A percentile compares a stretch with the other conserved stretches of the same genome.
These are phyloP conservation scores for Aphidius ervi DNA, from an alignment of 1,140 invertebrate genomes.

Conservation along the genomic window DNA sequence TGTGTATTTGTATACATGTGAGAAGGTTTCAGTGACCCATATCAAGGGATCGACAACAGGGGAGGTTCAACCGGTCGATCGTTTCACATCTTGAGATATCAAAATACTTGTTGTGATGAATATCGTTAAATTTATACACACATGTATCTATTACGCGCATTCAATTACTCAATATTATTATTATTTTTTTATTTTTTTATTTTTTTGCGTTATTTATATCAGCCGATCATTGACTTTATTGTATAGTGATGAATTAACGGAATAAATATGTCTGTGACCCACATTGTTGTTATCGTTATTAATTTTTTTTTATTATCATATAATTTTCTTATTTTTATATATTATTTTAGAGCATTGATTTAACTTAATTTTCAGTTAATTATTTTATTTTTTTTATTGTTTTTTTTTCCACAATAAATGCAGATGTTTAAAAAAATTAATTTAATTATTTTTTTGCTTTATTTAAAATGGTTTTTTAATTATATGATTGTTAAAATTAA, in stretches of 20 bases:
- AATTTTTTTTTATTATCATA: neutral
- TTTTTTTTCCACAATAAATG: too few relatives aligned
- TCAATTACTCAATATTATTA: neutral
- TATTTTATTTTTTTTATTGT: conserved; percentile 4
- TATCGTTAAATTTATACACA: neutral
- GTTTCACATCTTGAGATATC: neutral
- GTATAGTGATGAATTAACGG: neutral
- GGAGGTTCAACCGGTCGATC: conserved; percentile 7
- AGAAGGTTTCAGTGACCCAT: conserved; percentile 4
- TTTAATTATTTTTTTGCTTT: too few relatives aligned
- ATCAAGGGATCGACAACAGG: neutral
- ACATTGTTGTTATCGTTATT: neutral
- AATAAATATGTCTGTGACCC: conserved; percentile 4
- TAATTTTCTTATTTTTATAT: too few relatives aligned
- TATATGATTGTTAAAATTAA: too few relatives aligned
- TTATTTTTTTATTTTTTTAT: neutral
- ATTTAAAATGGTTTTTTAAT: neutral
- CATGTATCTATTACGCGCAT: too few relatives aligned
- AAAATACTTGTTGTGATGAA: neutral
- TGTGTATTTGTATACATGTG: too few relatives aligned
- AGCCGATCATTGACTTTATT: conserved; percentile 1
- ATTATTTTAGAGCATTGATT: too few relatives aligned
- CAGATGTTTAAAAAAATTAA: too few relatives aligned
- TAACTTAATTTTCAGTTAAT: too few relatives aligned
- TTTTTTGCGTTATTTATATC: neutral